Percentiles rank a stretch among this genome's conserved stretches.
phyloP scores from a whole-genome alignment of 2,113 vertebrate genomes.

The Anoura caudifer region DNA sequence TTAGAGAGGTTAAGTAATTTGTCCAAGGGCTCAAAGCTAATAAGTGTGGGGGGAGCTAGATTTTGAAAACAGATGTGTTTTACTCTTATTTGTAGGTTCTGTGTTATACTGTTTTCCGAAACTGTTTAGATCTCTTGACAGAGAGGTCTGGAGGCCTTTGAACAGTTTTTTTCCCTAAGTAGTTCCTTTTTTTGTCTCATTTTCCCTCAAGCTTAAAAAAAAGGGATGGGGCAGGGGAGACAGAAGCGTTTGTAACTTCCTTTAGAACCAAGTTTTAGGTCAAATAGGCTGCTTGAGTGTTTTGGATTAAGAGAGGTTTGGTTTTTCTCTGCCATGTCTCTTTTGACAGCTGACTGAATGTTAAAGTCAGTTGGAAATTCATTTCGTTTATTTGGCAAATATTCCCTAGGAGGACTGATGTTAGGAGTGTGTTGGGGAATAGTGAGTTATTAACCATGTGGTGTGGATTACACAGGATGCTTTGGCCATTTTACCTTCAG shows the following conservation, averaged over 20 bases:
- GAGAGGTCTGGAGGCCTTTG: background rate
- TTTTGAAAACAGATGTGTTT: slow-evolving; percentile 30
- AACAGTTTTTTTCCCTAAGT: background rate
- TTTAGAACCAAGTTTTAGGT: slow-evolving; percentile 39
- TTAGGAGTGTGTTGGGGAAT: background rate
- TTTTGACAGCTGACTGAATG: slow-evolving; percentile 9
- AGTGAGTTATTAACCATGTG: slow-evolving; percentile 20
- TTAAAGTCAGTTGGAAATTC: slow-evolving; percentile 19
- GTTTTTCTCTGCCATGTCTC: background rate
- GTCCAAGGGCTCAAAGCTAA: background rate
- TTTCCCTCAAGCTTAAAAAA: background rate
- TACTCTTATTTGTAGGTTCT: background rate
- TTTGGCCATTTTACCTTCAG: background rate
- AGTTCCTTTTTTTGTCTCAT: slow-evolving; percentile 33
- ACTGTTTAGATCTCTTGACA: background rate
- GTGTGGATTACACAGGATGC: background rate
- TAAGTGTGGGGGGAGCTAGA: background rate
- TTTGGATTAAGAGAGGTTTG: slow-evolving; percentile 48
- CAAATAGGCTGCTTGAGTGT: background rate
- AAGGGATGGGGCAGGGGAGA: background rate
- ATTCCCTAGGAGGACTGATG: background rate
- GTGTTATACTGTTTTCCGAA: background rate
- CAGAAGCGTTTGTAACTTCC: background rate
- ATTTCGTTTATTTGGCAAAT: slow-evolving; percentile 16
- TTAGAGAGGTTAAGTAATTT: slow-evolving; percentile 13